Evolutionary conservation across 2,113 vertebrate genomes (phyloP), one percentile per base, ranked within the genome.

Genomic region (Hippolais icterina): DNA sequence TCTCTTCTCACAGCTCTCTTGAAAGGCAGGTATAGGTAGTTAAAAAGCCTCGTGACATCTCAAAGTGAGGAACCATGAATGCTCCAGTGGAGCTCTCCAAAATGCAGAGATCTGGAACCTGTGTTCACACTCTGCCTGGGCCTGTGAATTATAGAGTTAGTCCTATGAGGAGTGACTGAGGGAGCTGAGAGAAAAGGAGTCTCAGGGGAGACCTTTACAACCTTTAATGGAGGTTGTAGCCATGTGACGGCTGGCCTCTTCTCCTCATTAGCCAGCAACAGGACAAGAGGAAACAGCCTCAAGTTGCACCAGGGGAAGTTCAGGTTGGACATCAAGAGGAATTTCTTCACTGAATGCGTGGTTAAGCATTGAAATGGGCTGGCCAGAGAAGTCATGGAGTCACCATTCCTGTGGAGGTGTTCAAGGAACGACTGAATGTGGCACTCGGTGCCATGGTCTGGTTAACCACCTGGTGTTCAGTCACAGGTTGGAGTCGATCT

Each of bases 101-200:
- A 88, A 42, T 15, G 50, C 63, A 66, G 66, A 37, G 33, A 24
- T 76, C 15, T 86, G 85, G 49, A 79, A 49, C 24, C 9, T 0
- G 0, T 35, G 12, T 60, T 53, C 21, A 15, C 0, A 1, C 25
- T 41, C 24, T 1, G 1, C 10, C 23, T 59, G 24, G 15, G 22
- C 0, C 0, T 31, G 13, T 31, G 39, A 76, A 39, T 47, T 61
- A 47, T 24, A 41, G 8, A 61, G 4, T 25, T 22, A 53, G 28
- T 25, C 53, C 20, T 60, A 0, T 47, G 47, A 75, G 25, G 61
- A 61, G 41, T 52, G 29, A 17, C 46, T 68, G 78, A 75, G 21
- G 24, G 46, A 75, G 15, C 33, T 59, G 52, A 6, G 61, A 22
- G 16, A 25, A 53, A 41, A 82, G 8, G 41, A 75, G 20, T 20